These are phyloP conservation scores for Saccostrea cuccullata DNA, from an alignment of 1,140 invertebrate species.

Conservation along the genomic window DNA sequence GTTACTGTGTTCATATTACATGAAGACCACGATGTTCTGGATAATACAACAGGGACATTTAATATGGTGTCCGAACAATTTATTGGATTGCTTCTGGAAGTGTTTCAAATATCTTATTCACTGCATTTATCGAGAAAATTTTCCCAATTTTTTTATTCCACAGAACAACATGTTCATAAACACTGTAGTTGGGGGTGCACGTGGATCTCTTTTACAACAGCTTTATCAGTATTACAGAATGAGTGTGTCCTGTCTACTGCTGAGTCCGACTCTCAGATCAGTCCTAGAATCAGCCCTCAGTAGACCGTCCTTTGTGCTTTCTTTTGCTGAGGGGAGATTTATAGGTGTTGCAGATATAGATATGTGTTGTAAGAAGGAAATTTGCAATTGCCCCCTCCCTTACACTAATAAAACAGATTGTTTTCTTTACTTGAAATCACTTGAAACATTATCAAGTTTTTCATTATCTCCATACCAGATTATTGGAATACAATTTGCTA, in stretches of 20 bases:
- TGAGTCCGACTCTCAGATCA: too few species aligned
- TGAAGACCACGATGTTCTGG: slow-evolving; percentile 42
- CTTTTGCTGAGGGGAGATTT: neutral
- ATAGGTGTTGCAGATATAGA: neutral
- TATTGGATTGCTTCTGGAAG: slow-evolving; percentile 14
- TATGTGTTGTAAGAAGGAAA: accelerated
- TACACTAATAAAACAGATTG: too few species aligned
- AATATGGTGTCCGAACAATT: neutral
- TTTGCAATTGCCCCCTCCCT: neutral
- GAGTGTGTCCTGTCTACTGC: neutral
- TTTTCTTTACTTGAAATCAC: neutral
- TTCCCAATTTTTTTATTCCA: slow-evolving; percentile 42
- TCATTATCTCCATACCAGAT: neutral
- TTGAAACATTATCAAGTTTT: neutral
- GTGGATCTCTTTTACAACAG: neutral
- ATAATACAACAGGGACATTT: neutral
- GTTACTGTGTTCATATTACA: too few species aligned
- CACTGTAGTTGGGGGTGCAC: neutral
- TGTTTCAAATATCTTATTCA: slow-evolving; percentile 33
- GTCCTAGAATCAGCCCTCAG: neutral
- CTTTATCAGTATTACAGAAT: neutral
- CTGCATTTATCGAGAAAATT: neutral
- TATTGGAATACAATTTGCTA: neutral
- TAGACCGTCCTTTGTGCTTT: neutral
- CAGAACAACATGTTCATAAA: slow-evolving; percentile 26